phyloP scores from a whole-genome alignment of 2,113 vertebrate genomes.

The Rynchops niger region DNA sequence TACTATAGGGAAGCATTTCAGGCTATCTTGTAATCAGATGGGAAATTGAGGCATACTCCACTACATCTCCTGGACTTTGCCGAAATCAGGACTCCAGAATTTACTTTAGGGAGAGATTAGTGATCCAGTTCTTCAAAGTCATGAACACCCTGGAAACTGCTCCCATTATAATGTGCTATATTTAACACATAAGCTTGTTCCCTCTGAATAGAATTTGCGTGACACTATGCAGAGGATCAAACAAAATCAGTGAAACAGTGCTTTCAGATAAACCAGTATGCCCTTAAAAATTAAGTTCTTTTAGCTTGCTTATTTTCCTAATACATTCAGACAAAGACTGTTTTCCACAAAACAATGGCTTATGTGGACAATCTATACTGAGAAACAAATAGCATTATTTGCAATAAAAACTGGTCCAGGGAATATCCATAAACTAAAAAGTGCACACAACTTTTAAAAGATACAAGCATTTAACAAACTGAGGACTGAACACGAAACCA shows the following conservation, averaged over 20 bases:
- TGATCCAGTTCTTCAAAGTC: neutral
- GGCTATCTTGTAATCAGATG: neutral
- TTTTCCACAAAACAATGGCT: neutral
- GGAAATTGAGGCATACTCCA: neutral
- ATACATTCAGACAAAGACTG: neutral
- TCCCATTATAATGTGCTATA: neutral
- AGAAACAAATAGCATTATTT: neutral
- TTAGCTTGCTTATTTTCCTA: neutral
- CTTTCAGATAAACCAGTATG: neutral
- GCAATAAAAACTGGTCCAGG: neutral
- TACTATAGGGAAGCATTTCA: neutral
- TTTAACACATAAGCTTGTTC: neutral
- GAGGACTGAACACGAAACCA: neutral
- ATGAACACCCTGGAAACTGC: neutral
- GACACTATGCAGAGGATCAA: neutral
- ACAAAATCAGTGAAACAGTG: neutral
- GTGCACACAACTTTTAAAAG: neutral
- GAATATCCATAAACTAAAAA: neutral
- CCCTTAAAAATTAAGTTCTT: neutral
- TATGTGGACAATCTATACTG: neutral
- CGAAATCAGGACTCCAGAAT: neutral
- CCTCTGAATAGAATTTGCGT: neutral
- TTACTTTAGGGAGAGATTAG: slow-evolving; percentile 9
- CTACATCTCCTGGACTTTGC: neutral
- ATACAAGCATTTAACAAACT: neutral